Percentiles rank a stretch among this genome's conserved stretches.
These are phyloP conservation scores for Kryphioiulus occultus DNA, from an alignment of 2,888 invertebrate genomes.

Conservation along the genomic window DNA sequence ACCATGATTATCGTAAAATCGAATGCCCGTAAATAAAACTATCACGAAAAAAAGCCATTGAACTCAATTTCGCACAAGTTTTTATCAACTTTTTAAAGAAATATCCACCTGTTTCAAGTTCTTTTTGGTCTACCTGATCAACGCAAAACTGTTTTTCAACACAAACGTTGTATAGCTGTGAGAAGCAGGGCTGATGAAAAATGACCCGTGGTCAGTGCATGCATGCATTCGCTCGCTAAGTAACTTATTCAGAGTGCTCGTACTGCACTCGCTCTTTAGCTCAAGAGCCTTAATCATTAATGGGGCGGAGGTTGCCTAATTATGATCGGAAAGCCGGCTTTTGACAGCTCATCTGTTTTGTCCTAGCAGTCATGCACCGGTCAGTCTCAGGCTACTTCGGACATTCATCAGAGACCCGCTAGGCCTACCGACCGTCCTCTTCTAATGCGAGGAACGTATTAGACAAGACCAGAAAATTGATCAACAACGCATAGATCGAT, in stretches of 20 bases:
- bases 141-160: background rate
- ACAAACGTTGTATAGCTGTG: background rate
- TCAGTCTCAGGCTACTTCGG: background rate
- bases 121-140: background rate
- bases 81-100: too few relatives aligned
- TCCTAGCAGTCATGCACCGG: background rate
- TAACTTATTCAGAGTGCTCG: background rate
- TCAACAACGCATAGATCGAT: background rate
- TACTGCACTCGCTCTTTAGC: background rate
- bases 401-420: background rate
- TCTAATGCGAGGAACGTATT: background rate
- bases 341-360: conserved; percentile 49
- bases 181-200: background rate
- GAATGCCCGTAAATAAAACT: too few relatives aligned
- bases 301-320: conserved; percentile 48
- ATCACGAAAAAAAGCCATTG: too few relatives aligned
- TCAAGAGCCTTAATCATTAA: conserved; percentile 44
- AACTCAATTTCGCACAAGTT: too few relatives aligned
- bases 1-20: too few relatives aligned
- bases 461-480: background rate
- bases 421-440: background rate
- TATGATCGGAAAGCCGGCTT: conserved; percentile 49
- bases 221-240: background rate
- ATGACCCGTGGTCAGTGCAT: background rate
- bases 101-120: too few relatives aligned